Percentiles rank a stretch among this genome's conserved stretches.
Evolutionary conservation across 1,140 invertebrate genomes (phyloP).

Genomic region (Lepidurus packardi): DNA sequence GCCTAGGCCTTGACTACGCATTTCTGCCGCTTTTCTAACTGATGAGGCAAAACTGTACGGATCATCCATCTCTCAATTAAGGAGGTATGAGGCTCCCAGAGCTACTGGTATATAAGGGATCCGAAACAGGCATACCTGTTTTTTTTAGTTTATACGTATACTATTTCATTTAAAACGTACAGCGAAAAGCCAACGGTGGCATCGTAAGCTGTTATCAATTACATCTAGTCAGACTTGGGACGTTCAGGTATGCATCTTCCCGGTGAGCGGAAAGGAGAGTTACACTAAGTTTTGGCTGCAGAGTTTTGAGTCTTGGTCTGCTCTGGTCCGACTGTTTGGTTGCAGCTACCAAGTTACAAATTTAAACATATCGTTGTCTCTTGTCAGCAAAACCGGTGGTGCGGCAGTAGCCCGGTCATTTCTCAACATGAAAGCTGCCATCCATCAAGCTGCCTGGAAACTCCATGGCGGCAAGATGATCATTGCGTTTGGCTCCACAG

Average conservation of each 20-base stretch:
- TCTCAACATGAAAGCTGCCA: not conserved
- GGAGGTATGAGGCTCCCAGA: not conserved
- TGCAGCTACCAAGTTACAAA: conserved; percentile 21
- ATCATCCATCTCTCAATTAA: conserved; percentile 1
- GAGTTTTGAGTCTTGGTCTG: no score
- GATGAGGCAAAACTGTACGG: not conserved
- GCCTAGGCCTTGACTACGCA: no score
- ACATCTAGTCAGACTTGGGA: not conserved
- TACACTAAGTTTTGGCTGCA: no score
- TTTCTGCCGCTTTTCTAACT: no score
- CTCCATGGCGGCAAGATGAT: not conserved
- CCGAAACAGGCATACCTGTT: not conserved
- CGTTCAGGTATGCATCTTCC: not conserved
- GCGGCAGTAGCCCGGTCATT: not conserved
- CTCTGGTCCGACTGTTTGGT: not conserved
- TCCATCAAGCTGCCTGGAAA: not conserved
- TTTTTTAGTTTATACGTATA: not conserved
- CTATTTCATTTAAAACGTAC: not conserved
- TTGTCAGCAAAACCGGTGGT: conserved; percentile 2
- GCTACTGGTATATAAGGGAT: not conserved
- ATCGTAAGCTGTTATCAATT: not conserved
- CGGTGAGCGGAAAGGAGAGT: not conserved
- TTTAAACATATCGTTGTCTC: conserved; percentile 13
- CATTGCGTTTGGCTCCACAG: not conserved
- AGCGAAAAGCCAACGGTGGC: not conserved